Conservation (phyloP, 2,888 invertebrate genomes). For the Mesoligia furuncula region DNA sequence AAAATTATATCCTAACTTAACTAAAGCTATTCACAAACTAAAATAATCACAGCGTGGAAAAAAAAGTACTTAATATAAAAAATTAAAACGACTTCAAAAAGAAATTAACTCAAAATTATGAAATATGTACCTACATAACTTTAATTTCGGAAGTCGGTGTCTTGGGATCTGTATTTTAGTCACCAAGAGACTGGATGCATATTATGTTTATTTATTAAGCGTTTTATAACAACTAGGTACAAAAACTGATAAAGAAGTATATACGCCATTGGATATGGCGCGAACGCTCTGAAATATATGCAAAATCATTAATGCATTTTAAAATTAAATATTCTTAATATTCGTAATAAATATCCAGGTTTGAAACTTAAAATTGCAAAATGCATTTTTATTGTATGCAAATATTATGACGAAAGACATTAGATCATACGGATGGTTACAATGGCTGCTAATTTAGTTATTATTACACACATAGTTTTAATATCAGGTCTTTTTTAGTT, state of each 20-base stretch:
- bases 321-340: slow-evolving; percentile 1
- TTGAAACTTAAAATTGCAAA: slow-evolving; percentile 29
- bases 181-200: too few species aligned
- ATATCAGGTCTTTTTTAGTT: slow-evolving; percentile 2
- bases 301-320: background rate
- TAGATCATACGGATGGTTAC: slow-evolving; percentile 12
- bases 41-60: too few species aligned
- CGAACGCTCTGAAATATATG: background rate
- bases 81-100: too few species aligned
- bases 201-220: too few species aligned
- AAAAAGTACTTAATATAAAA: too few species aligned
- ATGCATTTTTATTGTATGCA: slow-evolving; percentile 44
- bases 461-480: background rate
- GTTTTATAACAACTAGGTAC: background rate
- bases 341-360: background rate
- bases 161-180: too few species aligned
- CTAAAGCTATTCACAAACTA: too few species aligned
- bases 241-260: background rate
- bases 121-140: too few species aligned
- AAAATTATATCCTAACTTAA: too few species aligned
- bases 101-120: too few species aligned
- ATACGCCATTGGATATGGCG: background rate
- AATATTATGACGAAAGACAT: slow-evolving; percentile 35
- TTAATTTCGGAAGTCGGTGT: too few species aligned
- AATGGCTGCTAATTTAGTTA: slow-evolving; percentile 3